These are phyloP conservation scores for Petrocephalus sullivani DNA, from an alignment of 2,797 vertebrate species.

Conservation along the genomic window DNA sequence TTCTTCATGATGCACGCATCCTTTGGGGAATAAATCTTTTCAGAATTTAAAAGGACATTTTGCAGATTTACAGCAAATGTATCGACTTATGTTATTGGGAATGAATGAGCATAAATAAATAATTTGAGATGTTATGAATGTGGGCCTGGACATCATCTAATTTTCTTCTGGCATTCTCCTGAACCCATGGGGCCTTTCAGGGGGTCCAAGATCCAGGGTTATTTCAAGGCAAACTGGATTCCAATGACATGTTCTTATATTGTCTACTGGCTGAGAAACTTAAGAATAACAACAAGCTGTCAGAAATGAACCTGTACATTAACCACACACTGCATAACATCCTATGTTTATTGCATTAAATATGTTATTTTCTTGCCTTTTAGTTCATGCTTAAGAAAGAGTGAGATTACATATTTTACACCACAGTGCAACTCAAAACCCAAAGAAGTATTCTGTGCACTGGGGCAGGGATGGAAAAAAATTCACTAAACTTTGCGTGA, in stretches of 20 bases:
- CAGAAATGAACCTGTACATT: conserved; percentile 30
- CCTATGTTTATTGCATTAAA: not conserved
- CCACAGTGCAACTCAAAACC: not conserved
- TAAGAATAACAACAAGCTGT: conserved; percentile 31
- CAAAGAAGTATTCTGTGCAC: conserved; percentile 19
- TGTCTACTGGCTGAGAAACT: conserved; percentile 25
- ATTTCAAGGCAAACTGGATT: conserved; percentile 21
- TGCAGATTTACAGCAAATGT: not conserved
- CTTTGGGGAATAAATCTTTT: not conserved
- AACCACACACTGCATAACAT: conserved; percentile 8
- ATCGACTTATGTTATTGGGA: not conserved
- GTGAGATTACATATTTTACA: not conserved
- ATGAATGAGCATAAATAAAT: not conserved
- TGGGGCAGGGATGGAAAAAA: conserved; percentile 30
- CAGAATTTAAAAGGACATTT: not conserved
- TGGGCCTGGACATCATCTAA: conserved; percentile 5
- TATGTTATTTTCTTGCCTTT: not conserved
- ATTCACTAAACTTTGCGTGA: conserved; percentile 24
- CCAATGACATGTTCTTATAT: conserved; percentile 5
- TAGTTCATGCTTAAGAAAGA: conserved; percentile 14
- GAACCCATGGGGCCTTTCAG: not conserved
- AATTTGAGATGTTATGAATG: not conserved
- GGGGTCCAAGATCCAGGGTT: conserved; percentile 5
- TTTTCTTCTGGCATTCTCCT: not conserved
- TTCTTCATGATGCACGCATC: not conserved